Evolutionary conservation across 2,113 vertebrate genomes (phyloP).

Genomic region (Gymnorhina tibicen): DNA sequence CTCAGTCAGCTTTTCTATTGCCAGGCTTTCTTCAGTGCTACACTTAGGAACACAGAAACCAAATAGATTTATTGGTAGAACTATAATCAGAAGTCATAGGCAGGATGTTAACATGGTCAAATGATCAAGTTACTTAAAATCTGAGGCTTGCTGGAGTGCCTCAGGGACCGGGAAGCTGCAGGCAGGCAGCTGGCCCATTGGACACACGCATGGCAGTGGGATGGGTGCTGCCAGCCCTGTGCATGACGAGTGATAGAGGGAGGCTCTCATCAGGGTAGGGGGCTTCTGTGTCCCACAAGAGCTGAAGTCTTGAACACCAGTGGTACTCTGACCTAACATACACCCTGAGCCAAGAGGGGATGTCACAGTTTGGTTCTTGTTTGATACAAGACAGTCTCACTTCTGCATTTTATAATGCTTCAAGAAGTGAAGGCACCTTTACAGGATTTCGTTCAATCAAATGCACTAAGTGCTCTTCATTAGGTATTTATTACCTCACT

Average conservation of each 20-base stretch:
- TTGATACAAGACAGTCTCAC: neutral
- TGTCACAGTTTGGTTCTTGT: neutral
- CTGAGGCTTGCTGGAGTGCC: neutral
- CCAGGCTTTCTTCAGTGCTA: neutral
- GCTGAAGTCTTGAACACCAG: neutral
- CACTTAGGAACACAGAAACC: neutral
- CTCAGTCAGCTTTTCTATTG: slow-evolving; percentile 5
- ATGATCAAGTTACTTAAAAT: slow-evolving; percentile 55
- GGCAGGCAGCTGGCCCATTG: accelerated
- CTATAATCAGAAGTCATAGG: slow-evolving; percentile 43
- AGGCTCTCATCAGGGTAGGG: neutral
- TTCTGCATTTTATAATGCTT: neutral
- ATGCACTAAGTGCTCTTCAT: neutral
- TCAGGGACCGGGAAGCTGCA: neutral
- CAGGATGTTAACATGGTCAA: slow-evolving; percentile 31
- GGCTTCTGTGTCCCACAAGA: neutral
- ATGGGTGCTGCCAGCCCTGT: neutral
- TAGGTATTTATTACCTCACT: neutral
- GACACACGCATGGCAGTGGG: neutral
- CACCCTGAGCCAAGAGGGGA: accelerated
- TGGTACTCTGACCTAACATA: neutral
- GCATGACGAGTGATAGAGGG: neutral
- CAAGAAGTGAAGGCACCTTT: neutral
- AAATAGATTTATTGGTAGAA: slow-evolving; percentile 54
- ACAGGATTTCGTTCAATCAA: neutral